Evolutionary conservation across 1,140 invertebrate species (phyloP).

Genomic region (Camponotus vicinus): DNA sequence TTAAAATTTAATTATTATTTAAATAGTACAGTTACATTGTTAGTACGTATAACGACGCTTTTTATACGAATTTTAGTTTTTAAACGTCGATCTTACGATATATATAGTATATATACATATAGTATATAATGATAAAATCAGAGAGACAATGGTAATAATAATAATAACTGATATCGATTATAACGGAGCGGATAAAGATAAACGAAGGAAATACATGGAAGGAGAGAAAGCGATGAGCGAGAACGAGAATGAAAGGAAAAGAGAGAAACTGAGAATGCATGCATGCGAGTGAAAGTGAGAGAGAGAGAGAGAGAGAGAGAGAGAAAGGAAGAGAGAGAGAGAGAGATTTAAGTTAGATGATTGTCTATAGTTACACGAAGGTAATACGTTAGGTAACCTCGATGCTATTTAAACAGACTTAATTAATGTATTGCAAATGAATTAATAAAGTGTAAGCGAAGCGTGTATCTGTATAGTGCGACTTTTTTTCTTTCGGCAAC

Average conservation of each 20-base stretch:
- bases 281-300: constrained; percentile 61
- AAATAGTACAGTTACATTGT: constrained; percentile 83
- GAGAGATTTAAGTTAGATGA: constrained; percentile 78
- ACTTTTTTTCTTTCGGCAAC: constrained; percentile 62
- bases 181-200: constrained; percentile 71
- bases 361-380: constrained; percentile 85
- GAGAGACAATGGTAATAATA: constrained; percentile 76
- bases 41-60: constrained; percentile 85
- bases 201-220: constrained; percentile 71
- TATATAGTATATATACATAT: constrained; percentile 74
- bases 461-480: constrained; percentile 81
- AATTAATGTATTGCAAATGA: constrained; percentile 86
- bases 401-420: constrained; percentile 86
- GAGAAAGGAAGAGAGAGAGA: constrained; percentile 51
- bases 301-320: constrained; percentile 35
- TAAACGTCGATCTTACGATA: constrained; percentile 83
- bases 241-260: constrained; percentile 43
- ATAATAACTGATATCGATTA: constrained; percentile 79
- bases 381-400: constrained; percentile 81
- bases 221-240: constrained; percentile 42
- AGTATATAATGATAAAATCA: constrained; percentile 79
- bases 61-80: constrained; percentile 87
- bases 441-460: constrained; percentile 86
- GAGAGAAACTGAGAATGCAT: constrained; percentile 64
- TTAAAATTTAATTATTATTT: constrained; percentile 83